A percentile compares a stretch with the other conserved stretches of the same genome.
Conservation (phyloP, 2,113 vertebrate genomes). For the Carollia perspicillata region DNA sequence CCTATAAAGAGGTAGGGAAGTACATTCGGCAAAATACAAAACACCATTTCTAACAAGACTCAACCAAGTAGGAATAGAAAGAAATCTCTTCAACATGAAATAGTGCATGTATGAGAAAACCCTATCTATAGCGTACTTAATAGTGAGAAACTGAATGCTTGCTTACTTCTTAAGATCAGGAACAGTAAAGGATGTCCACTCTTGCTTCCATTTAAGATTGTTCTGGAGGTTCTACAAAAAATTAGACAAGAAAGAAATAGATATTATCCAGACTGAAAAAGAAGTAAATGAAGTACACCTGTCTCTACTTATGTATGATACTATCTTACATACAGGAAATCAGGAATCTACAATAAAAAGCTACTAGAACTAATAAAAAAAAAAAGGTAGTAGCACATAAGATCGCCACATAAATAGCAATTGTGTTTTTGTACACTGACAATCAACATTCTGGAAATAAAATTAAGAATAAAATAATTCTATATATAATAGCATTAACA, state of each 20-base stretch:
- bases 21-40: not conserved
- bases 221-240: not conserved
- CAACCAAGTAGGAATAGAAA: not conserved
- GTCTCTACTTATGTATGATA: not conserved
- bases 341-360: not conserved
- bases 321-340: not conserved
- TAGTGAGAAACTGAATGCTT: not conserved
- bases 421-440: not conserved
- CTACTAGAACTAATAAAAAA: not conserved
- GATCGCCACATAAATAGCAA: not conserved
- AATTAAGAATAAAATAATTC: not conserved
- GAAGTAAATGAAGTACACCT: not conserved
- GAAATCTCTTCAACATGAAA: not conserved
- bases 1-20: not conserved
- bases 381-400: not conserved
- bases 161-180: not conserved
- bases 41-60: not conserved
- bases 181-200: not conserved
- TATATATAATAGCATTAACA: not conserved
- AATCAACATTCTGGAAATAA: not conserved
- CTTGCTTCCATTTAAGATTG: not conserved
- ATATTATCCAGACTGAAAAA: not conserved
- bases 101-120: not conserved
- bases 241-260: not conserved
- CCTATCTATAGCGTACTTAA: not conserved